Evolutionary conservation across 2,797 vertebrate species (phyloP), one percentile per base, ranked within the genome.

Genomic region (Hoplostethus atlanticus): DNA sequence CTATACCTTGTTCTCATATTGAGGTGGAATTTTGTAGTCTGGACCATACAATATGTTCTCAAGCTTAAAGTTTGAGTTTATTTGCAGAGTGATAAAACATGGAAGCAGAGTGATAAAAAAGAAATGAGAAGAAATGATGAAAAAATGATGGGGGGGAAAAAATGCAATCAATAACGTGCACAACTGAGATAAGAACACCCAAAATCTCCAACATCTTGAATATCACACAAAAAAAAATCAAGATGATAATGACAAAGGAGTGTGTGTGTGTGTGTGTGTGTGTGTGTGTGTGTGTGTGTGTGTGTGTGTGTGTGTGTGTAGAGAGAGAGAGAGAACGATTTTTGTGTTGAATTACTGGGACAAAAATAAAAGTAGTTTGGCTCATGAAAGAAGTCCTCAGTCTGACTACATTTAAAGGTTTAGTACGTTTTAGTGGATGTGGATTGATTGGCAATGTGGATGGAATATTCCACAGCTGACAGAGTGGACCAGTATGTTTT

Each of bases 161-260:
- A 21, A 54, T 65, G 56, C 50, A 48, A 6, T 17, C 30, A 8
- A 6, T 44, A 15, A 52, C 30, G 46, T 59, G 47, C 36, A 6
- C 2, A 28, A 1, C 60, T 15, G 61, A 64, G 44, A 73, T 61
- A 36, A 62, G 38, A 42, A 69, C 31, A 53, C 0, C 28, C 17
- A 36, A 31, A 71, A 40, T 55, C 21, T 54, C 12, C 36, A 62
- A 44, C 46, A 66, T 50, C 55, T 57, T 8, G 9, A 40, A 40
- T 10, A 40, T 8, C 38, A 40, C 38, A 40, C 38, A 40, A 40
- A 38, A 36, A 46, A 44, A 65, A 77, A 62, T 63, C 54, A 54
- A 36, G 44, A 38, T 11, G n/a, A 61, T 56, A 34, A 34, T 4
- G 4, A 34, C 34, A 21, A 21, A 21, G 21, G 21, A 21, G 21